A percentile compares a stretch with the other conserved stretches of the same genome.
These are phyloP conservation scores for Malachius bipustulatus DNA, from an alignment of 2,888 invertebrate genomes.

Conservation along the genomic window DNA sequence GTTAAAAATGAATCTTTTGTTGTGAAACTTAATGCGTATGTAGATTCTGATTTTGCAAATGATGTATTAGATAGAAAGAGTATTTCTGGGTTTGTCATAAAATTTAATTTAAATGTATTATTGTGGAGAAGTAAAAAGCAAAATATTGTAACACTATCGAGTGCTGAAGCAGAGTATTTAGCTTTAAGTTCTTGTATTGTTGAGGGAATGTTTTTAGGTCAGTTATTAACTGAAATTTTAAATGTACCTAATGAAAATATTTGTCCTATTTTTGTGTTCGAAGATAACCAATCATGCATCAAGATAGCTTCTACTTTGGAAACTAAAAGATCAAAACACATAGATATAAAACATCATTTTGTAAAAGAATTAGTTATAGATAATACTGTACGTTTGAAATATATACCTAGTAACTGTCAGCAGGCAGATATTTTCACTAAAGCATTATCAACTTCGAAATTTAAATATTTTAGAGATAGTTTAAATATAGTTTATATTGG, in stretches of 20 bases:
- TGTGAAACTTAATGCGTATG: too few relatives aligned
- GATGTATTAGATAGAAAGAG: slow-evolving; percentile 13
- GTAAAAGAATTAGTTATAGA: slow-evolving; percentile 9
- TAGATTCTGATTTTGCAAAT: too few relatives aligned
- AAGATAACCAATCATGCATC: slow-evolving; percentile 13
- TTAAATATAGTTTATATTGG: too few relatives aligned
- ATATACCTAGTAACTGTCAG: too few relatives aligned
- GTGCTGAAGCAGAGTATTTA: slow-evolving; percentile 15
- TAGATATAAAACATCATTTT: slow-evolving; percentile 12
- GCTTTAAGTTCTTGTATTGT: slow-evolving; percentile 11
- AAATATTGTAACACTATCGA: slow-evolving; percentile 10
- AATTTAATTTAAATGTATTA: slow-evolving; percentile 11
- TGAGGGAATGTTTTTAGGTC: slow-evolving; percentile 13
- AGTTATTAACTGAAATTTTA: slow-evolving; percentile 11
- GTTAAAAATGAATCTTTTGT: too few relatives aligned
- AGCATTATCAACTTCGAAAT: slow-evolving; percentile 6
- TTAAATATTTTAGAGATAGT: slow-evolving; percentile 5
- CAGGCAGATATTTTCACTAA: slow-evolving; percentile 8
- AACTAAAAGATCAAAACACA: slow-evolving; percentile 12
- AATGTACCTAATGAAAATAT: slow-evolving; percentile 9
- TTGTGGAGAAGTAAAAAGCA: slow-evolving; percentile 14
- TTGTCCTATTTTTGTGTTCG: slow-evolving; percentile 5
- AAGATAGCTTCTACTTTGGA: slow-evolving; percentile 28
- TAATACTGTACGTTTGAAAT: slow-evolving; percentile 8
- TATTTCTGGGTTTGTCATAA: slow-evolving; percentile 13